Percentiles rank a stretch among this genome's conserved stretches.
Evolutionary conservation across 2,888 invertebrate species (phyloP).

Genomic region (Aphrophora alni): DNA sequence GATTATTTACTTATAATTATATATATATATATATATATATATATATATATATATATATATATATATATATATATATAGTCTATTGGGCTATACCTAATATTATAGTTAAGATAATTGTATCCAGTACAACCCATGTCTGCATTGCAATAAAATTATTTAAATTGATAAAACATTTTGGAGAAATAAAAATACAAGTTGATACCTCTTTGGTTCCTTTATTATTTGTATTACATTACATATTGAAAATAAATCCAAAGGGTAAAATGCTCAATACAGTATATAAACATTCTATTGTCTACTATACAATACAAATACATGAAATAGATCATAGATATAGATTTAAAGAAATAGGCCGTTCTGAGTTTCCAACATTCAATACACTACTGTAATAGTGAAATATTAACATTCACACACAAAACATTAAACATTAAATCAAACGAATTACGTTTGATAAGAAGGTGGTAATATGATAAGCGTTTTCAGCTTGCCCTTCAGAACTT

Average conservation of each 20-base stretch:
- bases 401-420: background rate
- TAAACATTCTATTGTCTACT: background rate
- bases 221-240: background rate
- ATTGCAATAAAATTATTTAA: no score
- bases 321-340: background rate
- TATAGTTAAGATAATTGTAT: no score
- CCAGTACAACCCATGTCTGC: no score
- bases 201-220: background rate
- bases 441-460: background rate
- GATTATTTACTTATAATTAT: no score
- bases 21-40: no score
- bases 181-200: background rate
- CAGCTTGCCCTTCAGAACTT: conserved; percentile 18
- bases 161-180: no score
- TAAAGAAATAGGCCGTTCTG: background rate
- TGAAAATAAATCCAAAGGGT: background rate
- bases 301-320: background rate
- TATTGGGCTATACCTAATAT: no score
- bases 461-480: conserved; percentile 13
- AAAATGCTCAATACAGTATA: background rate
- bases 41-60: no score
- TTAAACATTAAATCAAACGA: background rate
- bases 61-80: no score
- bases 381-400: background rate
- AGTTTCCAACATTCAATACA: background rate